phyloP scores from a whole-genome alignment of 2,888 invertebrate species.

The Orchesella flavescens region DNA sequence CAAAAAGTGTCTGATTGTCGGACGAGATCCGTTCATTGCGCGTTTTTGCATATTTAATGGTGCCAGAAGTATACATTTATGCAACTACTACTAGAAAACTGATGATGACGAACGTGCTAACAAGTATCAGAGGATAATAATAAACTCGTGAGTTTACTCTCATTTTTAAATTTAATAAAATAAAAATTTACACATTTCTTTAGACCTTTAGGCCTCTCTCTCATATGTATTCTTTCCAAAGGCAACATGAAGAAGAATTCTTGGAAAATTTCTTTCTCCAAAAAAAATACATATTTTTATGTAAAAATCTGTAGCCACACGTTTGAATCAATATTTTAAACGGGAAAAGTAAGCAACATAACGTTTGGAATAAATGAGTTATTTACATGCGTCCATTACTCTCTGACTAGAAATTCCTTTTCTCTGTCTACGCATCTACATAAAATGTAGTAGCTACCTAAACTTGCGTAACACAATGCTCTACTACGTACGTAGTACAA shows the following conservation, averaged over 20 bases:
- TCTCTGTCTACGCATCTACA: no score
- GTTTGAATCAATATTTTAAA: slow-evolving; percentile 3
- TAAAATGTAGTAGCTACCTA: no score
- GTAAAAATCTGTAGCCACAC: no score
- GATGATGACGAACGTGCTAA: not conserved
- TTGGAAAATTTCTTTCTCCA: not conserved
- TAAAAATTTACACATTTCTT: no score
- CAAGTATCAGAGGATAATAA: slow-evolving; percentile 1
- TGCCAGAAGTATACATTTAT: not conserved
- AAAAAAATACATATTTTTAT: not conserved
- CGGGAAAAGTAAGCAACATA: not conserved
- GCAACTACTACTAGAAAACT: not conserved
- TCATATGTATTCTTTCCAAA: not conserved
- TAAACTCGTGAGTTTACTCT: not conserved
- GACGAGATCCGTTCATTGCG: not conserved
- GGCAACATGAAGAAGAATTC: not conserved
- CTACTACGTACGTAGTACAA: no score
- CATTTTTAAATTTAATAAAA: no score
- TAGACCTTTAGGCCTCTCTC: no score
- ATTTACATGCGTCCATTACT: slow-evolving; percentile 19
- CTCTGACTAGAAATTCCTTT: not conserved
- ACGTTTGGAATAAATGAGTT: slow-evolving; percentile 16
- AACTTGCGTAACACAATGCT: no score
- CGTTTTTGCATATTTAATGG: slow-evolving; percentile 3
- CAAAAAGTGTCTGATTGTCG: slow-evolving; percentile 8